Conservation (phyloP, 2,888 invertebrate genomes). For the Andrena minutula region DNA sequence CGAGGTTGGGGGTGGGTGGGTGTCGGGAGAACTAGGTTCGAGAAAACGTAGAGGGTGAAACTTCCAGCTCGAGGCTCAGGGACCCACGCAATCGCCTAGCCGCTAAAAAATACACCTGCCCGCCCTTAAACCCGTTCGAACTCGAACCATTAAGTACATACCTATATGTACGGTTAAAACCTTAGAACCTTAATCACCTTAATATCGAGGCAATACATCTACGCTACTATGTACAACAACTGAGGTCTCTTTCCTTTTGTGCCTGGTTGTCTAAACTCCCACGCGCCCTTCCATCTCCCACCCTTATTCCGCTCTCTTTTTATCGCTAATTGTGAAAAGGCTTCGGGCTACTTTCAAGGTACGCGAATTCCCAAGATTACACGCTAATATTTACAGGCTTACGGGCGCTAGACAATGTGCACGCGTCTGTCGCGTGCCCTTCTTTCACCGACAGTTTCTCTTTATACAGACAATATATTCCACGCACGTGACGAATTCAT, state of each 20-base stretch:
- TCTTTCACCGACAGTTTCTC: neutral
- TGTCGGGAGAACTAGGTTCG: constrained; percentile 9
- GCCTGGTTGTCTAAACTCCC: constrained; percentile 25
- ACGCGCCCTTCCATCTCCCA: neutral
- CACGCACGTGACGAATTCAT: constrained; percentile 38
- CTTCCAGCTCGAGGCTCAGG: constrained; percentile 29
- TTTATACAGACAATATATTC: constrained; percentile 30
- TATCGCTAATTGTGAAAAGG: constrained; percentile 71
- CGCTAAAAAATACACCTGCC: constrained; percentile 40
- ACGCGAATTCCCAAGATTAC: constrained; percentile 70
- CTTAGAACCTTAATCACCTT: constrained; percentile 52
- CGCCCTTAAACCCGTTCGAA: neutral
- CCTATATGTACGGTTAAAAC: constrained; percentile 42
- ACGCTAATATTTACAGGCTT: constrained; percentile 72
- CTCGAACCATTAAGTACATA: constrained; percentile 36
- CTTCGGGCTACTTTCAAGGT: constrained; percentile 79
- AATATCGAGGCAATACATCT: constrained; percentile 31
- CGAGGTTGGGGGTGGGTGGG: neutral
- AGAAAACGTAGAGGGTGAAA: constrained; percentile 5
- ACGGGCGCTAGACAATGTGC: constrained; percentile 33
- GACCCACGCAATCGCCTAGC: constrained; percentile 1
- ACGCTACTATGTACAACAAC: constrained; percentile 68
- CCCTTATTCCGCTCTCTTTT: constrained; percentile 24
- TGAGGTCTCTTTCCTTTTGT: constrained; percentile 45
- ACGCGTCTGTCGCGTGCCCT: neutral